A percentile compares a stretch with the other conserved stretches of the same genome.
Conservation (phyloP, 2,113 vertebrate genomes). For the Solenodon paradoxus region DNA sequence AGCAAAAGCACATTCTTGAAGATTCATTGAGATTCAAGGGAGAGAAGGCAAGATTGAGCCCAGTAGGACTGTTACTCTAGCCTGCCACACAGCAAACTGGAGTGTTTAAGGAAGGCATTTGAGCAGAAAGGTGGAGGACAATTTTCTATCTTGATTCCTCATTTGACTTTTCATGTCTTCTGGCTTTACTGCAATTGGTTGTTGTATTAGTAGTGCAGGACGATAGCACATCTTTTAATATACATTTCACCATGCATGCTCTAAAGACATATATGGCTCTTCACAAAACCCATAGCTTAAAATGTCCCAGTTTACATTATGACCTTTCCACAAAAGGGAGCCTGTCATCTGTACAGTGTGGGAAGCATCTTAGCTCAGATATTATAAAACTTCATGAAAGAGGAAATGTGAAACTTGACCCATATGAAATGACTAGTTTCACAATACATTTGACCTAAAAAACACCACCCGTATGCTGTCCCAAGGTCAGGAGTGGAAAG, state of each 20-base stretch:
- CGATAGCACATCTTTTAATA: not conserved
- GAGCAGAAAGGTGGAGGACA: not conserved
- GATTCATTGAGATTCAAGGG: not conserved
- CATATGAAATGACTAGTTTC: not conserved
- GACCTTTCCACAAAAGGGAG: not conserved
- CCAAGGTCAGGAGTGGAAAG: not conserved
- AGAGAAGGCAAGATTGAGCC: not conserved
- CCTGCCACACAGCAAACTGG: not conserved
- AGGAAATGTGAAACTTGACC: not conserved
- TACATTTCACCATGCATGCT: not conserved
- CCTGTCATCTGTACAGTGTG: not conserved
- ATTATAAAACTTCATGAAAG: not conserved
- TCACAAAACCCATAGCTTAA: not conserved
- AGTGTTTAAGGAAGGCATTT: not conserved
- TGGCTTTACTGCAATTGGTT: not conserved
- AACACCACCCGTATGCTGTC: not conserved
- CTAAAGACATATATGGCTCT: not conserved
- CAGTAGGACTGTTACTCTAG: not conserved
- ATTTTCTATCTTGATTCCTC: not conserved
- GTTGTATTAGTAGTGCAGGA: not conserved
- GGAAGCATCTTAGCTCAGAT: not conserved
- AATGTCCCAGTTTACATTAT: not conserved
- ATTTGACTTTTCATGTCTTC: not conserved
- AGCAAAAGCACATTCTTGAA: not conserved
- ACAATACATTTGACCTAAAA: not conserved